A percentile compares a stretch with the other conserved stretches of the same genome.
Evolutionary conservation across 1,140 invertebrate genomes (phyloP).

Genomic region (Chymomyza costata): DNA sequence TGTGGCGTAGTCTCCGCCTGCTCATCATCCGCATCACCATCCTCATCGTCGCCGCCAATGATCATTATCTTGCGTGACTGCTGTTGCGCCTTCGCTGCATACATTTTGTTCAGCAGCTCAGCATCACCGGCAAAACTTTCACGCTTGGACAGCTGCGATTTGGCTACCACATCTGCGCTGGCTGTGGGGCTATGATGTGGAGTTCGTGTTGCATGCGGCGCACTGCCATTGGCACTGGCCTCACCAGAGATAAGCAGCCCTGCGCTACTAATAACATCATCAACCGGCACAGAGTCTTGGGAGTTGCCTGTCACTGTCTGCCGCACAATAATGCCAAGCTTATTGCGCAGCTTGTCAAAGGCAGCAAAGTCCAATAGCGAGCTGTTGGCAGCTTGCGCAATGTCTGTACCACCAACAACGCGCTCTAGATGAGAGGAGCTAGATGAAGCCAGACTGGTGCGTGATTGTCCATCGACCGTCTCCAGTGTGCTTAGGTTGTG

Average conservation of each 20-base stretch:
- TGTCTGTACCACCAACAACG: slow-evolving; percentile 18
- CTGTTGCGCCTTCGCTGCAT: slow-evolving; percentile 25
- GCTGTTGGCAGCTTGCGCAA: slow-evolving; percentile 29
- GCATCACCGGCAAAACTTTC: slow-evolving; percentile 86
- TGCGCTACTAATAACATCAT: slow-evolving; percentile 78
- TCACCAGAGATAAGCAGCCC: slow-evolving; percentile 78
- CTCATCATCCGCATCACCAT: slow-evolving; percentile 41
- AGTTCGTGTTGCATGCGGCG: slow-evolving; percentile 23
- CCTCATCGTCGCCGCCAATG: slow-evolving; percentile 60
- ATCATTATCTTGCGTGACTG: slow-evolving; percentile 71
- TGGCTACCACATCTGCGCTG: slow-evolving; percentile 44
- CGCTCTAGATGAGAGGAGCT: slow-evolving; percentile 68
- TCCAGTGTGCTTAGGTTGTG: slow-evolving; percentile 76
- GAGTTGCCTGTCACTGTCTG: slow-evolving; percentile 74
- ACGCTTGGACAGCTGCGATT: slow-evolving; percentile 77
- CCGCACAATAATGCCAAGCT: slow-evolving; percentile 81
- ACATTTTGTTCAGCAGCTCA: slow-evolving; percentile 83
- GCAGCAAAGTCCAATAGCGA: slow-evolving; percentile 77
- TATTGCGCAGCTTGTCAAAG: slow-evolving; percentile 78
- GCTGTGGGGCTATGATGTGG: background rate
- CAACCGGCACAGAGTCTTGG: slow-evolving; percentile 41
- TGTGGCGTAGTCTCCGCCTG: slow-evolving; percentile 34
- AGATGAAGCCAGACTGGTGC: slow-evolving; percentile 76
- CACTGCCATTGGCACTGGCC: slow-evolving; percentile 26
- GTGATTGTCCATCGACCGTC: slow-evolving; percentile 76